Conservation (phyloP, 2,888 invertebrate species). For the Salpingus planirostris region DNA sequence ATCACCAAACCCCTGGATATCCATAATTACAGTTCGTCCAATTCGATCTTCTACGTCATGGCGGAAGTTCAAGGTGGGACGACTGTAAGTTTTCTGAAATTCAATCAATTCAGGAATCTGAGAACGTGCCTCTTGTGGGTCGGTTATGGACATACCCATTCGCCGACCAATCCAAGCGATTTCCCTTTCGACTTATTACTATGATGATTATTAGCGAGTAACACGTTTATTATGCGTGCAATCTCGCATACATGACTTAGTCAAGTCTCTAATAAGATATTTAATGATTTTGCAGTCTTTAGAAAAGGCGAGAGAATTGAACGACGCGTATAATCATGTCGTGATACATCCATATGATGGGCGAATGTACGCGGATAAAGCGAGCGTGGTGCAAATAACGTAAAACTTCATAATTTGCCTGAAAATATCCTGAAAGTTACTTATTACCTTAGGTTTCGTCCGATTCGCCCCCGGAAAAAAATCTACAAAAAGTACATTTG, state of each 20-base stretch:
- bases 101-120: too few species aligned
- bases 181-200: not conserved
- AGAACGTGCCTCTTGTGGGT: too few species aligned
- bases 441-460: too few species aligned
- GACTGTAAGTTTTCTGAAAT: constrained; percentile 34
- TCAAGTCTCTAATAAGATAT: not conserved
- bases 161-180: too few species aligned
- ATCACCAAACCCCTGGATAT: constrained; percentile 35
- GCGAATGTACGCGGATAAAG: constrained; percentile 19
- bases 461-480: too few species aligned
- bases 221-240: too few species aligned
- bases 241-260: too few species aligned
- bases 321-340: constrained; percentile 20
- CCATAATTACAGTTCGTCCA: constrained; percentile 38
- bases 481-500: constrained; percentile 34
- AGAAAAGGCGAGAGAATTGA: constrained; percentile 13
- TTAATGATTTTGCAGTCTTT: constrained; percentile 11
- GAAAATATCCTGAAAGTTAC: too few species aligned
- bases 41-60: constrained; percentile 37
- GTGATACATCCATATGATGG: constrained; percentile 23
- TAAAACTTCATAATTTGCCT: too few species aligned
- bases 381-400: constrained; percentile 20
- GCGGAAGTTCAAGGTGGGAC: constrained; percentile 30
- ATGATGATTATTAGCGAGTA: too few species aligned
- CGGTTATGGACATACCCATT: not conserved